phyloP scores from a whole-genome alignment of 2,113 vertebrate species.

The Sterna hirundo region DNA sequence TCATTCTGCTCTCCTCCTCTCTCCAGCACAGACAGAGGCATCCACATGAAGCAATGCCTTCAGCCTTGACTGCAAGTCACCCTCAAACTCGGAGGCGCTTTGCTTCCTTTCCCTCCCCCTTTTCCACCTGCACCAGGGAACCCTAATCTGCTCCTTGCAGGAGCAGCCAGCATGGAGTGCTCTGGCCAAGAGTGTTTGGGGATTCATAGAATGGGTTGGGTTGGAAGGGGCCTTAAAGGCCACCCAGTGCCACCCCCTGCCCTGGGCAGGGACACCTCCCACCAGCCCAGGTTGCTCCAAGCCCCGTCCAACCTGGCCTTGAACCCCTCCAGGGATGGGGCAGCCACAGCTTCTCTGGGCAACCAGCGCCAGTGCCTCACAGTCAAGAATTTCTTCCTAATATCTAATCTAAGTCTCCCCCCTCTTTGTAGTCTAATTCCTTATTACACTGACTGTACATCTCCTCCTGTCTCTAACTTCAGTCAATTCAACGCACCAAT shows the following conservation, averaged over 20 bases:
- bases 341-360: not conserved
- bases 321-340: not conserved
- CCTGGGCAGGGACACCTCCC: not conserved
- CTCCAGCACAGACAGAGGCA: not conserved
- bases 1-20: not conserved
- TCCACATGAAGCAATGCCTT: not conserved
- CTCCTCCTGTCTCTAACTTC: not conserved
- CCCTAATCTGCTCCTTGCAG: accelerated
- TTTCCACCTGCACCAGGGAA: not conserved
- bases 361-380: not conserved
- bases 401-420: not conserved
- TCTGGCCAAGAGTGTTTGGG: accelerated
- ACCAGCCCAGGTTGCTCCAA: not conserved
- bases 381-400: not conserved
- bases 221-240: not conserved
- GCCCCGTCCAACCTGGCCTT: not conserved
- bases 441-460: accelerated
- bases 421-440: not conserved
- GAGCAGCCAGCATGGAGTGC: not conserved
- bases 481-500: not conserved
- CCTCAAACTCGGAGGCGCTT: not conserved
- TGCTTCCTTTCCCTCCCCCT: not conserved
- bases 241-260: not conserved
- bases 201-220: not conserved
- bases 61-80: accelerated